Conservation (phyloP, 2,797 vertebrate genomes). For the Otolemur crassicaudatus region DNA sequence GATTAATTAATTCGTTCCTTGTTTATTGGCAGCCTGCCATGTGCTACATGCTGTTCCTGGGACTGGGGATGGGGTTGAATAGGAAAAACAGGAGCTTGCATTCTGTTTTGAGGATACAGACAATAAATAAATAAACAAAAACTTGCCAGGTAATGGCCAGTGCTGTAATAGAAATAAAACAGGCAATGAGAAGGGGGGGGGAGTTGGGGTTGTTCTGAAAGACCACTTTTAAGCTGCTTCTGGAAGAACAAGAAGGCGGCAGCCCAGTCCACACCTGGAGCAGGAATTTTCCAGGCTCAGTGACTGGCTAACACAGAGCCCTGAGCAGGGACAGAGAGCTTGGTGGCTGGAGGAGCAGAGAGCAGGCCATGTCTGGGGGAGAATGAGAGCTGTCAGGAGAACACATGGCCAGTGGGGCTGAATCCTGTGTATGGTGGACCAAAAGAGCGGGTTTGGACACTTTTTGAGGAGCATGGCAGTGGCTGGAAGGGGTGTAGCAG, state of each 20-base stretch:
- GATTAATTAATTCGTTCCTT: background rate
- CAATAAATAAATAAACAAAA: background rate
- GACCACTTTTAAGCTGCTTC: background rate
- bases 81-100: background rate
- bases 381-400: rapidly evolving
- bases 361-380: rapidly evolving
- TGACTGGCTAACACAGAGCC: background rate
- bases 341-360: background rate
- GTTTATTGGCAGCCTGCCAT: background rate
- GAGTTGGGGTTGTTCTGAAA: background rate
- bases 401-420: no score
- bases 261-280: background rate
- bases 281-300: background rate
- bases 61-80: background rate
- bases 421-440: rapidly evolving
- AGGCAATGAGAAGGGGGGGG: background rate
- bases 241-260: background rate
- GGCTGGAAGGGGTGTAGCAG: background rate
- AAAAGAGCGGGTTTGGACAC: background rate
- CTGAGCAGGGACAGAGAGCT: background rate
- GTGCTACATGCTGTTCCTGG: background rate
- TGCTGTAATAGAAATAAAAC: background rate
- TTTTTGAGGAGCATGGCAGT: background rate
- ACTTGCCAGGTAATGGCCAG: background rate
- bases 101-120: background rate